A percentile compares a stretch with the other conserved stretches of the same genome.
Conservation (phyloP, 2,113 vertebrate species). For the Neotoma lepida region DNA sequence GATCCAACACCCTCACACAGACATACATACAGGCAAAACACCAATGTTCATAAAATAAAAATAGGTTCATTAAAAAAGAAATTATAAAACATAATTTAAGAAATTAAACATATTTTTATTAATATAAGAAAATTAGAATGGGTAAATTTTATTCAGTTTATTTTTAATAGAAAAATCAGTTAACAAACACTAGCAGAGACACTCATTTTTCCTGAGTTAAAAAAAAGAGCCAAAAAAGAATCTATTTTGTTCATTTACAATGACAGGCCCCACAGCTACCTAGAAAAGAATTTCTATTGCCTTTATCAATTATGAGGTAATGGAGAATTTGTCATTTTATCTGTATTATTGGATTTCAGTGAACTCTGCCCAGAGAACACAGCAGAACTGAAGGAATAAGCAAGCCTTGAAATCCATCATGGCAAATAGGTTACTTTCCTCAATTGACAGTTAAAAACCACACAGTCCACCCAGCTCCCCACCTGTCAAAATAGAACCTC, state of each 20-base stretch:
- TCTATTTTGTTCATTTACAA: slow-evolving; percentile 17
- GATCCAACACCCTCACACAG: background rate
- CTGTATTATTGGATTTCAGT: background rate
- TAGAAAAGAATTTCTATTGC: slow-evolving; percentile 4
- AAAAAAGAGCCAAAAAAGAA: slow-evolving; percentile 54
- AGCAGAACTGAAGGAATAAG: background rate
- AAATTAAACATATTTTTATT: slow-evolving; percentile 3
- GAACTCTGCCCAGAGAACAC: slow-evolving; percentile 49
- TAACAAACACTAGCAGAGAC: slow-evolving; percentile 39
- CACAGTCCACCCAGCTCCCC: background rate
- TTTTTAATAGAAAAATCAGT: slow-evolving; percentile 3
- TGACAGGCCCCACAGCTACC: background rate
- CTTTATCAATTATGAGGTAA: slow-evolving; percentile 38
- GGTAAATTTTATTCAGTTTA: slow-evolving; percentile 24
- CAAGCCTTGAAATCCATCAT: slow-evolving; percentile 18
- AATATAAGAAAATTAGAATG: slow-evolving; percentile 17
- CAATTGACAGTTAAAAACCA: slow-evolving; percentile 26
- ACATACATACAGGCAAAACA: background rate
- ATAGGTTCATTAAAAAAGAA: background rate
- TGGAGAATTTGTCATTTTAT: slow-evolving; percentile 41
- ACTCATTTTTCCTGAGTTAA: slow-evolving; percentile 24
- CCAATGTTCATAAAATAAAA: background rate
- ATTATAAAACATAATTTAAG: background rate
- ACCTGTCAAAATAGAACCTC: background rate
- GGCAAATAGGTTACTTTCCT: background rate